Conservation (phyloP, 1,140 invertebrate genomes). For the Diachasmimorpha longicaudata region DNA sequence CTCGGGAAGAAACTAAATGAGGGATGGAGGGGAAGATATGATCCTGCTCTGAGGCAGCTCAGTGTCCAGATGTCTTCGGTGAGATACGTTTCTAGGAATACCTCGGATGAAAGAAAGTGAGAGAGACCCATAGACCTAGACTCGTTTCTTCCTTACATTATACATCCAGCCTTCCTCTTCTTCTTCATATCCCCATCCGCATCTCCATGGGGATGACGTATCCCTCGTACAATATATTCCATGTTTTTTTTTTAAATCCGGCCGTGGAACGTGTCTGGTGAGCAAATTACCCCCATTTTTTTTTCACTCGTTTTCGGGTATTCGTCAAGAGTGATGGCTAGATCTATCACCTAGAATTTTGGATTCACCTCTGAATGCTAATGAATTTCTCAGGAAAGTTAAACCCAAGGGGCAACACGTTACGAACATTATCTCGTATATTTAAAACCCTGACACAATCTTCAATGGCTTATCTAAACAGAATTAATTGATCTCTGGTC, state of each 20-base stretch:
- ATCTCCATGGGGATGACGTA: constrained; percentile 29
- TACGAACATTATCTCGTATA: neutral
- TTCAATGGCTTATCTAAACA: neutral
- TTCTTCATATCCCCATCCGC: neutral
- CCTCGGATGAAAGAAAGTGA: constrained; percentile 15
- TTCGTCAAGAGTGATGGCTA: constrained; percentile 3
- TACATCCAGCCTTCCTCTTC: neutral
- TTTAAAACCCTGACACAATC: too few relatives aligned
- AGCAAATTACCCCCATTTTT: constrained; percentile 43
- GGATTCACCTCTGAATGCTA: neutral
- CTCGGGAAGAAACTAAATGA: neutral
- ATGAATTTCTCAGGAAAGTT: neutral
- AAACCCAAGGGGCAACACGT: neutral
- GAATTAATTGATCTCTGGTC: too few relatives aligned
- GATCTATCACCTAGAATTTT: neutral
- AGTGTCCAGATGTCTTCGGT: constrained; percentile 41
- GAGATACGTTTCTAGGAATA: constrained; percentile 47
- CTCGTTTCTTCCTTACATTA: constrained; percentile 7
- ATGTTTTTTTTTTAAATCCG: constrained; percentile 3
- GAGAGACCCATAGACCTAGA: constrained; percentile 33
- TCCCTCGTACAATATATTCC: constrained; percentile 15
- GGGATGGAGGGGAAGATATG: neutral
- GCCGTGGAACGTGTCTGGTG: constrained; percentile 44
- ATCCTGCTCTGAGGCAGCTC: constrained; percentile 11
- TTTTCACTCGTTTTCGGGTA: constrained; percentile 23